These are phyloP conservation scores for Glyphotaelius pellucidus DNA, from an alignment of 2,888 invertebrate species.

Conservation along the genomic window DNA sequence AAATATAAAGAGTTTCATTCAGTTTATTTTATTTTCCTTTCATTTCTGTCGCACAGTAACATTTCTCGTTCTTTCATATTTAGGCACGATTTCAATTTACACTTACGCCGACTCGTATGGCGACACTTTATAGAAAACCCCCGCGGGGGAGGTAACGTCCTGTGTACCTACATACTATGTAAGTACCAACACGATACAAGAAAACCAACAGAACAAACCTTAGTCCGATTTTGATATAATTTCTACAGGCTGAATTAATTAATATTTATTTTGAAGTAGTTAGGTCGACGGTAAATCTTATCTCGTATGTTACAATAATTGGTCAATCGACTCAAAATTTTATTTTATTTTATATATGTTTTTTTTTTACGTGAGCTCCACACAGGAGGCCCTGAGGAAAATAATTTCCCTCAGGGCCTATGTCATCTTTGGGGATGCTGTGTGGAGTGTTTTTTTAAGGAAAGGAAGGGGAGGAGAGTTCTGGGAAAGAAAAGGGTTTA, in stretches of 20 bases:
- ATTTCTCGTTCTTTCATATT: slow-evolving; percentile 43
- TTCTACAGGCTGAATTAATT: too few species aligned
- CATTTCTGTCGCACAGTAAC: background rate
- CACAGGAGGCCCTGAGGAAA: too few species aligned
- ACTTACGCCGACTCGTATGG: slow-evolving; percentile 29
- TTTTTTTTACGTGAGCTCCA: too few species aligned
- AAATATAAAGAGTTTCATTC: slow-evolving; percentile 20
- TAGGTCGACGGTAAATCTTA: too few species aligned
- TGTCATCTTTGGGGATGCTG: too few species aligned
- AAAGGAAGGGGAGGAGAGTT: too few species aligned
- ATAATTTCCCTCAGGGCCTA: too few species aligned
- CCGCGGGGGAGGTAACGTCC: background rate
- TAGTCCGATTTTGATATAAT: background rate
- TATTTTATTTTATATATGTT: background rate
- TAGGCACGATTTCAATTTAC: slow-evolving; percentile 47
- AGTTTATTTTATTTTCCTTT: slow-evolving; percentile 35
- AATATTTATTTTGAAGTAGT: too few species aligned
- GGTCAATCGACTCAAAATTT: background rate
- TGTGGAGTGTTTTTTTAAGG: too few species aligned
- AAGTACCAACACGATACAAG: background rate
- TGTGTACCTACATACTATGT: background rate
- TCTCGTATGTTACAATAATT: background rate
- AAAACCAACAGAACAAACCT: background rate
- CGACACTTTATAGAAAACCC: slow-evolving; percentile 7
- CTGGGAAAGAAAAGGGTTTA: too few species aligned